These are phyloP conservation scores for Sphinx pinastri DNA, from an alignment of 2,888 invertebrate genomes.

Conservation along the genomic window DNA sequence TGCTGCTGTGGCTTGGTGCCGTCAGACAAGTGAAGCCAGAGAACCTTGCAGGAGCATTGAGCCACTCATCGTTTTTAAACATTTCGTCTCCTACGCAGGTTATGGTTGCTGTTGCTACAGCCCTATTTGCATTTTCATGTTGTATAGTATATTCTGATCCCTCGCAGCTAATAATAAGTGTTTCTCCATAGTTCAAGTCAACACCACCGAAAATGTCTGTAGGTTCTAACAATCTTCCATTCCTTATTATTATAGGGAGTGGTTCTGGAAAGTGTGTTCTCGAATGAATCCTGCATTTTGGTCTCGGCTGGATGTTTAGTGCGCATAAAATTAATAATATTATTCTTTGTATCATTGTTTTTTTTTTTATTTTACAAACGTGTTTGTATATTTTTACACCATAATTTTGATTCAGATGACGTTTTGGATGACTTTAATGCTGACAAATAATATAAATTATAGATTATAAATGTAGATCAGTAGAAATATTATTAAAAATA, in stretches of 20 bases:
- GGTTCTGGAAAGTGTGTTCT: conserved; percentile 66
- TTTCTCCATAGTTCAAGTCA: conserved; percentile 58
- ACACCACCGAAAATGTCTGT: conserved; percentile 62
- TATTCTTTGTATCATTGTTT: conserved; percentile 53
- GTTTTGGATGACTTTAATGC: background rate
- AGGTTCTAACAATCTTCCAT: conserved; percentile 65
- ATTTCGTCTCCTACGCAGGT: conserved; percentile 59
- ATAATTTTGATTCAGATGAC: background rate
- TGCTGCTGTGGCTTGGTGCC: conserved; percentile 59
- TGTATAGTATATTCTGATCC: conserved; percentile 48
- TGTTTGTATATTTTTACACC: too few relatives aligned
- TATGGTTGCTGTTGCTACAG: conserved; percentile 52
- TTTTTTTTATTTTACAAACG: conserved; percentile 20
- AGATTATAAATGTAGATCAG: background rate
- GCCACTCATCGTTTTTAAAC: conserved; percentile 66
- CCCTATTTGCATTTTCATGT: conserved; percentile 54
- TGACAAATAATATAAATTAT: background rate
- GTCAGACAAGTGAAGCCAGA: conserved; percentile 53
- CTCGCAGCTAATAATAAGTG: conserved; percentile 65
- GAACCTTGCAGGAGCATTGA: conserved; percentile 57
- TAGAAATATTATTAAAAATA: background rate
- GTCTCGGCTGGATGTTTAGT: conserved; percentile 53
- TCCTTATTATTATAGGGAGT: conserved; percentile 62
- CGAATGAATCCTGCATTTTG: conserved; percentile 60
- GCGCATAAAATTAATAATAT: conserved; percentile 62